phyloP scores from a whole-genome alignment of 2,888 invertebrate genomes.

The Gonocerus acuteangulatus region DNA sequence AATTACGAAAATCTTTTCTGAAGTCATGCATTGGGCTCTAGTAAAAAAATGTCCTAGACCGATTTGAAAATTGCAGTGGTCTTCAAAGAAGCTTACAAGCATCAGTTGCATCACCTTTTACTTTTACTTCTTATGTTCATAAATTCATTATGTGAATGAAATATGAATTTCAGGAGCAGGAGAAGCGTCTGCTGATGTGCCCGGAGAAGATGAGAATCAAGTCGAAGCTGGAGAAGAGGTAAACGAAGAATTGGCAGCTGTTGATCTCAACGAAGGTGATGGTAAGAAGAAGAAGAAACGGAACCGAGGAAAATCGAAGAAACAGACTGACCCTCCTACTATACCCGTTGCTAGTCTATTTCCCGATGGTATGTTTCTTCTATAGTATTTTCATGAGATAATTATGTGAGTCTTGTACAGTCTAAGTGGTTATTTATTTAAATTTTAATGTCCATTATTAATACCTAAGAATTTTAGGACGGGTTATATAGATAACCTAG shows the following conservation, averaged over 20 bases:
- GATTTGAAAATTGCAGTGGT: too few relatives aligned
- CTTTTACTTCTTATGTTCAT: too few relatives aligned
- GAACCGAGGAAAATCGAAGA: constrained; percentile 41
- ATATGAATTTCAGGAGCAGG: constrained; percentile 46
- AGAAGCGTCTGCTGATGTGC: constrained; percentile 46
- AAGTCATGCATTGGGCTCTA: too few relatives aligned
- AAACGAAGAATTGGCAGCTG: constrained; percentile 29
- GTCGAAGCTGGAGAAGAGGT: constrained; percentile 39
- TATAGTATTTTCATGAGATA: not conserved
- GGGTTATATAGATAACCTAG: too few relatives aligned
- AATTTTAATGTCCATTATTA: too few relatives aligned
- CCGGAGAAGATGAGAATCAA: constrained; percentile 43
- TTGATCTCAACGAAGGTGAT: constrained; percentile 40
- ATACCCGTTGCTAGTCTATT: constrained; percentile 78
- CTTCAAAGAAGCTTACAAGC: too few relatives aligned
- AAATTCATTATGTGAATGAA: too few relatives aligned
- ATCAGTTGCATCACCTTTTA: too few relatives aligned
- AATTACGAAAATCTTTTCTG: too few relatives aligned
- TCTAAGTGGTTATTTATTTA: too few relatives aligned
- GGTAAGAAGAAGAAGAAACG: constrained; percentile 50
- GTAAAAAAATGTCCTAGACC: too few relatives aligned
- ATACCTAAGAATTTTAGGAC: not conserved
- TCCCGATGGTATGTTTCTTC: constrained; percentile 57
- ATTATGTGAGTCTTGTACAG: not conserved
- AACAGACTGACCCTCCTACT: constrained; percentile 78